phyloP scores from a whole-genome alignment of 2,888 invertebrate species.

The Pristionchus arcanus region DNA sequence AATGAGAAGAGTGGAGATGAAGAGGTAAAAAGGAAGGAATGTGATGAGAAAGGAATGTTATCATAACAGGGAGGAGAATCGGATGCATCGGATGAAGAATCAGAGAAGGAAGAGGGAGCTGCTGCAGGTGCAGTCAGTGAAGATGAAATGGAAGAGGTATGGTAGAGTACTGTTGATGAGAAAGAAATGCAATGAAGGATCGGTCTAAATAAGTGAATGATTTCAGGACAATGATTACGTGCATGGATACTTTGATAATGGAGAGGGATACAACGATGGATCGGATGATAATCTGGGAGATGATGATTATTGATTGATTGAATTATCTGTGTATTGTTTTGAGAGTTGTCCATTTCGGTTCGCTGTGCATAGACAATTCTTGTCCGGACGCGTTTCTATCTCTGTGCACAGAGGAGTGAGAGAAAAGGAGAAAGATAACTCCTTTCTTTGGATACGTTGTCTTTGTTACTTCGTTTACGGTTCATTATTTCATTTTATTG shows the following conservation, averaged over 20 bases:
- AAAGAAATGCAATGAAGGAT: neutral
- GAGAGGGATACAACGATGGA: conserved; percentile 75
- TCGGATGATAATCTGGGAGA: conserved; percentile 75
- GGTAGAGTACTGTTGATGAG: neutral
- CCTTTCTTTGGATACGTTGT: neutral
- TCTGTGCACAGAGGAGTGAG: neutral
- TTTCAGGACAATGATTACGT: conserved; percentile 77
- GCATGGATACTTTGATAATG: conserved; percentile 77
- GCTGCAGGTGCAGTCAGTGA: conserved; percentile 46
- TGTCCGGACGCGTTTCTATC: neutral
- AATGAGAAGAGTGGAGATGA: conserved; percentile 54
- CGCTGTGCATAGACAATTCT: neutral
- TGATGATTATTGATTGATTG: conserved; percentile 65
- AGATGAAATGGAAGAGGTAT: conserved; percentile 53
- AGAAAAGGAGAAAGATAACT: neutral
- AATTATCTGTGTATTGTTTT: neutral
- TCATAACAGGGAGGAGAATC: conserved; percentile 14
- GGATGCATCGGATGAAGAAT: conserved; percentile 32
- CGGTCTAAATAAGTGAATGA: neutral
- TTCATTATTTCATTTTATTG: conserved; percentile 25
- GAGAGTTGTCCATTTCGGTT: neutral
- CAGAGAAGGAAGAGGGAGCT: conserved; percentile 44
- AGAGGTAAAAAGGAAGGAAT: neutral
- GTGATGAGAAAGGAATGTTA: neutral
- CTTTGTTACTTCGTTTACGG: conserved; percentile 34